Evolutionary conservation across 2,113 vertebrate genomes (phyloP), one percentile per base, ranked within the genome.

Genomic region (Furnarius figulus): DNA sequence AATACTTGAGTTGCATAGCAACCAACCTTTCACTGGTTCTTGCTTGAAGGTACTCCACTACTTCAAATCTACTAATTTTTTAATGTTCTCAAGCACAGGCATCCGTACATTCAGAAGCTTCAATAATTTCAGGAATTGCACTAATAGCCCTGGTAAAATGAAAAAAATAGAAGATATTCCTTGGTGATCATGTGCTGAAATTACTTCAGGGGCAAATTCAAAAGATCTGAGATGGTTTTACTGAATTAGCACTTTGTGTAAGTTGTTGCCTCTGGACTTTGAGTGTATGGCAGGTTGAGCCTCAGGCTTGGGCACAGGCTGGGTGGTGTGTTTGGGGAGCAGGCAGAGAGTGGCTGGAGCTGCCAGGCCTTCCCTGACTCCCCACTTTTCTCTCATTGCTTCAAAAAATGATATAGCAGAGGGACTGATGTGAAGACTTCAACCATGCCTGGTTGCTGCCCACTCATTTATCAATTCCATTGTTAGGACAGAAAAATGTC

Each of bases 1-100:
- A 95, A 82, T 92, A 42, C 74, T 97, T 47, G 80, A 96, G 98
- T 98, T 98, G 97, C 98, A 94, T 97, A 98, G 97, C 98, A 98
- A 98, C 98, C 66, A 96, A 90, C 72, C 93, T 97, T 96, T 95
- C 95, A 90, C 85, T 95, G 94, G 52, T 89, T 97, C 82, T 96
- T 96, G 95, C 96, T 94, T 96, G 96, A 96, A 97, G 96, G 72
- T 84, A 95, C 83, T 94, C 81, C 66, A 81, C 87, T 95, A 78
- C 70, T 97, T 94, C 83, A 89, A 88, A 79, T 78, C 33, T 85
- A 91, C 42, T 97, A 86, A 61, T 82, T 95, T 77, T 96, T 95
- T 94, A 91, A 68, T 95, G 85, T 95, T 97, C 93, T 95, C 79
- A 94, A 96, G 85, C 83, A 90, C 76, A 91, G 88, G 30, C 75